These are phyloP conservation scores for Gari tellinella DNA, from an alignment of 2,888 invertebrate species.

Conservation along the genomic window DNA sequence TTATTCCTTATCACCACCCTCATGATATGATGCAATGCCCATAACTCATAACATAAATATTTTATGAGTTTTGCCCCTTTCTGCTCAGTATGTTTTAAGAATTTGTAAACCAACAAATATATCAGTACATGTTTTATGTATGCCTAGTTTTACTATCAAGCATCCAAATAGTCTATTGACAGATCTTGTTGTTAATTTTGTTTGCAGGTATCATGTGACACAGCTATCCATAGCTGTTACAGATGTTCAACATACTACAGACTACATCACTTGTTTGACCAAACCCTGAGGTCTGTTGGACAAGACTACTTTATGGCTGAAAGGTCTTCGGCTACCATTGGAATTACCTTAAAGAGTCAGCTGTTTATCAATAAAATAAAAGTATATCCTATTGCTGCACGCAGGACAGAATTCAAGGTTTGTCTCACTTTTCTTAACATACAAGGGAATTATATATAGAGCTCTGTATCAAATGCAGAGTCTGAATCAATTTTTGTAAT, in stretches of 20 bases:
- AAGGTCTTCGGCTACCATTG: conserved; percentile 49
- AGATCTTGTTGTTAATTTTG: background rate
- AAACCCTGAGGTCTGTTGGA: conserved; percentile 49
- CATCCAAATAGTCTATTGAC: no score
- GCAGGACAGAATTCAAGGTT: conserved; percentile 70
- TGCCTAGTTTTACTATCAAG: no score
- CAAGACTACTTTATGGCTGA: conserved; percentile 58
- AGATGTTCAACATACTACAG: conserved; percentile 42
- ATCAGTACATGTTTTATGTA: no score
- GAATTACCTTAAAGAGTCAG: conserved; percentile 52
- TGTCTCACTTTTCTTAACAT: background rate
- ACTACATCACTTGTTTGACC: conserved; percentile 70
- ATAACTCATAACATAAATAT: no score
- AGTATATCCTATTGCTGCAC: conserved; percentile 56
- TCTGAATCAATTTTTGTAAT: no score
- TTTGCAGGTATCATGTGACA: conserved; percentile 33
- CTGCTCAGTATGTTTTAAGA: no score
- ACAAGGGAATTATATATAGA: background rate
- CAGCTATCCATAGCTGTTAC: conserved; percentile 54
- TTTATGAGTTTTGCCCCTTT: no score
- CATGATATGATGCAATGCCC: no score
- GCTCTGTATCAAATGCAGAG: background rate
- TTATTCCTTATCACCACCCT: no score
- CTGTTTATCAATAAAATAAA: conserved; percentile 67
- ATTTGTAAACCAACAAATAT: no score